These are phyloP conservation scores for Drosophila pruinosa DNA, from an alignment of 1,140 invertebrate genomes.

Conservation along the genomic window DNA sequence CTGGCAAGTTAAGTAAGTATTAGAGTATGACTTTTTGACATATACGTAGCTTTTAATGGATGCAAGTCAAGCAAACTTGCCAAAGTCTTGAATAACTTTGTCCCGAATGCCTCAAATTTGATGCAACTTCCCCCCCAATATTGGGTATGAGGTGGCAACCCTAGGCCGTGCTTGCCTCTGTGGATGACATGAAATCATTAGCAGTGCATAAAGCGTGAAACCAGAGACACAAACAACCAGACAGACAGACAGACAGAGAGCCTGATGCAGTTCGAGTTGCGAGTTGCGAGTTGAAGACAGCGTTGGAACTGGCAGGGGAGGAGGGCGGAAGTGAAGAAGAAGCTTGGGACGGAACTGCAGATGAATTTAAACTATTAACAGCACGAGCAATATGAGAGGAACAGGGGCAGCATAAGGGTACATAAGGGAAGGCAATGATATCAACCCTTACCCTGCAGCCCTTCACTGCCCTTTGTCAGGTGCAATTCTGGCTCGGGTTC, in stretches of 20 bases:
- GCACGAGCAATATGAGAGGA: neutral
- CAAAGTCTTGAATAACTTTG: constrained; percentile 21
- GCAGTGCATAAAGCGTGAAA: constrained; percentile 76
- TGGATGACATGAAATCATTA: constrained; percentile 73
- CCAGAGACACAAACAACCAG: no score
- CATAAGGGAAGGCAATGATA: neutral
- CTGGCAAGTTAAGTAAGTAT: no score
- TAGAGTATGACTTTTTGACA: neutral
- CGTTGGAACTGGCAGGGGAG: neutral
- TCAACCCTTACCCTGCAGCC: neutral
- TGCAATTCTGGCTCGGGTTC: no score
- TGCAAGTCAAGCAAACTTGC: neutral
- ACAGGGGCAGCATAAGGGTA: constrained; percentile 10
- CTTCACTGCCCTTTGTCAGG: no score
- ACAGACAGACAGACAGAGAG: neutral
- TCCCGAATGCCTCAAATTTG: constrained; percentile 1
- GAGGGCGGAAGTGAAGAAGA: no score
- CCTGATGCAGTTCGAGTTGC: no score
- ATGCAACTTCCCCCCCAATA: neutral
- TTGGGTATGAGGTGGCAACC: constrained; percentile 19
- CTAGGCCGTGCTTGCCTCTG: neutral
- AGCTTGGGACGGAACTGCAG: constrained; percentile 42
- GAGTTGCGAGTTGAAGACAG: neutral
- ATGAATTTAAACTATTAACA: constrained; percentile 76
- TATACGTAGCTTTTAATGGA: neutral